Base-by-base conservation (phyloP, 53 echinoderm and acorn worm species). In the Patiria pectinifera region DNA sequence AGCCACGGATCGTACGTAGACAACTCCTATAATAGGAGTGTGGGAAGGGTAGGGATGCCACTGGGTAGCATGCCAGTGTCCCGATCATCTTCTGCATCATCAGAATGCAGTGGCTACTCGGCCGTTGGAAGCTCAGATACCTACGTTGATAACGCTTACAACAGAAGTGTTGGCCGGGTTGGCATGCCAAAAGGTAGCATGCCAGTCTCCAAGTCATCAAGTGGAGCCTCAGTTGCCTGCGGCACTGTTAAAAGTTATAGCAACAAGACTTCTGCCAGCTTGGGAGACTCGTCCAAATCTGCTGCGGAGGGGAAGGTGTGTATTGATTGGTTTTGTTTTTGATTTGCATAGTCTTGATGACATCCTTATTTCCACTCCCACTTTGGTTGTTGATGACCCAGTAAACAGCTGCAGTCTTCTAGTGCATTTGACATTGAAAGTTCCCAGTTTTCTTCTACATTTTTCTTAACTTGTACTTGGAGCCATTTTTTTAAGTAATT, bases 61-160 rank as follows among this genome's bases (percentile, higher is more conserved):
- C 43, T 15, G 7, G 91, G 91, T 4, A 78, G 59, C 69, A 78
- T 78, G 62, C 60, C 91, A 7, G 66, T 77, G 25, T 87, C 87
- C 22, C 24, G 87, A 26, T 46, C 21, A 11, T 89, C 89, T 59
- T 59, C 75, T 48, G 66, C 15, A 66, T 66, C 66, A 66, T 15
- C 15, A 66, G 66, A 18, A 66, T 14, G 3, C 14, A 11, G 18
- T 59, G 78, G 76, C 44, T 7, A 23, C 12, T 49, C 53, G 11
- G 13, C 61, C 13, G 24, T 23, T 60, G 45, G 78, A 35, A 78
- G 89, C 89, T 6, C 13, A 15, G 44, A 47, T 21, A 80, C 82
- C 35, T 94, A 94, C 48, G 94, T 92, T 18, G 94, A 94, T 59
- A 94, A 91, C 45, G 69, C 92, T 23, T 94, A 86, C 87, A 94